A percentile compares a stretch with the other conserved stretches of the same genome.
Evolutionary conservation across 2,888 invertebrate species (phyloP).

Genomic region (Pachymerium ferrugineum): DNA sequence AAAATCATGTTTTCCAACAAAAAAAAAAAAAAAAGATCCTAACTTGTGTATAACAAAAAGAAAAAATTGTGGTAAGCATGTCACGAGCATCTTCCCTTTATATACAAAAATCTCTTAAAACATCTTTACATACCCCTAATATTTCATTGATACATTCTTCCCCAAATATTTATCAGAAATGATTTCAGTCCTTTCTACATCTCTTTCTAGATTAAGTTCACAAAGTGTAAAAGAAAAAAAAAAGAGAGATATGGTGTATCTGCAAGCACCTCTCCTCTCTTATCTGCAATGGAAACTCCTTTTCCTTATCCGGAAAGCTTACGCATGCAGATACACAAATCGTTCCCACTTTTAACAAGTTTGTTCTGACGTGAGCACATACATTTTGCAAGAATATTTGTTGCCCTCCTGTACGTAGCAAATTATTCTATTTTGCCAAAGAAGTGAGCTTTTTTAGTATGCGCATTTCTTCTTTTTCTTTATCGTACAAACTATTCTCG

Average conservation of each 20-base stretch:
- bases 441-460: no score
- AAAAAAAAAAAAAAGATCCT: no score
- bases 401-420: neutral
- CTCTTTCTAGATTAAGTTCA: slow-evolving; percentile 16
- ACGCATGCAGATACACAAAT: slow-evolving; percentile 23
- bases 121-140: no score
- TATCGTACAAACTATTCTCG: neutral
- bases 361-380: slow-evolving; percentile 5
- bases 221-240: slow-evolving; percentile 2
- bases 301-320: slow-evolving; percentile 27
- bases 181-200: no score
- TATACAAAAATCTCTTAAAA: no score
- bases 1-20: no score
- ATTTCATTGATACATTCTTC: no score
- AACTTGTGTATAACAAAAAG: no score
- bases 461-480: no score
- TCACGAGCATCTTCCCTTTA: no score
- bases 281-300: slow-evolving; percentile 17
- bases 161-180: no score
- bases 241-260: slow-evolving; percentile 14
- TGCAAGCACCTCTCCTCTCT: slow-evolving; percentile 18
- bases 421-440: neutral
- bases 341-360: slow-evolving; percentile 25
- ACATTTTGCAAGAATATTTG: neutral
- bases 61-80: no score